Base-by-base conservation (phyloP, 2,888 invertebrate genomes). In the Machimus atricapillus region DNA sequence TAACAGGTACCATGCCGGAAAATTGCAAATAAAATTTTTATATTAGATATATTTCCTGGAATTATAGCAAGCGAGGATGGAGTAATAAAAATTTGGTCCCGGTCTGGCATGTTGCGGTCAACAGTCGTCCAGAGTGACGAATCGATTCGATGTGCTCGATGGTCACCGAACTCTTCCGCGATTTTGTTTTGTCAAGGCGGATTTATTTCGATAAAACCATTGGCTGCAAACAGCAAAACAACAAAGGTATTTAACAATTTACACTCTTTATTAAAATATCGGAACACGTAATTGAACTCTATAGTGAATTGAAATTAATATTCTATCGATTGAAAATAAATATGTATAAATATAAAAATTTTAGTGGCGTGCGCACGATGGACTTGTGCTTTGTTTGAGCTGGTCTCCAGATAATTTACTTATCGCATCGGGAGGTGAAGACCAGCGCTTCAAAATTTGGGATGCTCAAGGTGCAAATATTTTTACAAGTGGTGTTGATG, bases 301-400 rank as follows among this genome's bases (percentile, higher is more conserved):
- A 1, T 31, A 3, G 1, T 31, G 5, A 34, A 34, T 34, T 34
- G 34, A 34, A 34, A 4, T 34, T 34, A 34, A 34, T 34, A 34
- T 34, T 7, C 34, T 2, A 34, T 4, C 34, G 7, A 40, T 40
- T 40, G 12, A 40, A 40, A 40, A 40, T 40, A 40, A 40, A 40
- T 40, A 37, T 6, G 7, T 37, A 37, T 37, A 5, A 37, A 12
- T 43, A 12, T 52, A 14, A 76, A 66, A 19, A 34, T 58, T 82
- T 82, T 66, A 98, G 97, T 99, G 99, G 98, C 96, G 97, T 91
- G 99, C 98, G 5, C 99, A 99, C 90, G 99, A 99, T 90, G 98
- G 97, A 1, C 93, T 99, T 1, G 96, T 99, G 87, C 93, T 99
- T 87, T 96, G 97, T 89, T 94, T 98, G 0, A 97, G 98, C 89